phyloP scores from a whole-genome alignment of 2,888 invertebrate genomes.

The Drosophila crucigera region DNA sequence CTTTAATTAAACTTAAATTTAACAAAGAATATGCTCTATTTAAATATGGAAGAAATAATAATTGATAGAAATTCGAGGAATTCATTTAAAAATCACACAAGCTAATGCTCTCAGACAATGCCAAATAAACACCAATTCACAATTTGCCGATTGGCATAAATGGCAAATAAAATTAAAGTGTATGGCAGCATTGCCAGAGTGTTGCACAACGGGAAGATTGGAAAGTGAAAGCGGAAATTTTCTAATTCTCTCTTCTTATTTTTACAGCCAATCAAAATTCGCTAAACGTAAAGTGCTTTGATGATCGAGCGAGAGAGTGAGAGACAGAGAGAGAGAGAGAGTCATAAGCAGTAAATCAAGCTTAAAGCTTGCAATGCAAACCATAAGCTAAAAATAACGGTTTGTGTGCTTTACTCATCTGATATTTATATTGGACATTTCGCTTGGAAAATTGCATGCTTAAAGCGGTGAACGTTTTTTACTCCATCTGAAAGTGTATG shows the following conservation, averaged over 20 bases:
- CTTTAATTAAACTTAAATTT: not conserved
- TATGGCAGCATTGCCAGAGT: too few species aligned
- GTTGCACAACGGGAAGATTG: not conserved
- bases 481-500: slow-evolving; percentile 20
- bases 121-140: not conserved
- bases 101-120: too few species aligned
- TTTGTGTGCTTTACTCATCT: not conserved
- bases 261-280: not conserved
- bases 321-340: not conserved
- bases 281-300: not conserved
- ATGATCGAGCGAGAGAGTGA: not conserved
- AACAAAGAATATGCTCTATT: not conserved
- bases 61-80: not conserved
- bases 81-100: not conserved
- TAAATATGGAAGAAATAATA: not conserved
- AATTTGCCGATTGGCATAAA: not conserved
- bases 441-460: slow-evolving; percentile 19
- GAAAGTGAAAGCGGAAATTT: not conserved
- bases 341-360: not conserved
- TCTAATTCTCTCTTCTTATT: not conserved
- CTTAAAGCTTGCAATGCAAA: not conserved
- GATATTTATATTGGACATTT: slow-evolving; percentile 13
- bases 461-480: slow-evolving; percentile 9
- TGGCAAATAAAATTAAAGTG: not conserved
- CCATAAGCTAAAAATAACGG: not conserved